Percentiles rank a stretch among this genome's conserved stretches.
Conservation (phyloP, 2,797 vertebrate species). For the Pseudotriccus pelzelni region DNA sequence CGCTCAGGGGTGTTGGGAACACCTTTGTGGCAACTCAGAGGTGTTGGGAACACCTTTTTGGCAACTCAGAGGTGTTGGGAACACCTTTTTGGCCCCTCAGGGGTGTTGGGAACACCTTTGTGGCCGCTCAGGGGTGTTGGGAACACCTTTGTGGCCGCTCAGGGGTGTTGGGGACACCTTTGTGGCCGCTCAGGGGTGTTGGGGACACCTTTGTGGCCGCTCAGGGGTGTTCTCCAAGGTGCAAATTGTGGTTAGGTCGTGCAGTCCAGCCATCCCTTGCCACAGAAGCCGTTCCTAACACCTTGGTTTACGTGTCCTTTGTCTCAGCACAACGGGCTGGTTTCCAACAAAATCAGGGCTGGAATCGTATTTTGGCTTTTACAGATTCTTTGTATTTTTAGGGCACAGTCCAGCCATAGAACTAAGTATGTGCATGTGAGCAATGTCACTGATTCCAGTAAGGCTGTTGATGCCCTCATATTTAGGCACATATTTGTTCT, state of each 20-base stretch:
- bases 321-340: not conserved
- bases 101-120: not conserved
- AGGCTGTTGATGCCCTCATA: not conserved
- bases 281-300: not conserved
- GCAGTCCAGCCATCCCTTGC: no score
- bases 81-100: no score
- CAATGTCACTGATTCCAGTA: not conserved
- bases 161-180: no score
- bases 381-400: not conserved
- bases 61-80: no score
- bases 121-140: no score
- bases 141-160: no score
- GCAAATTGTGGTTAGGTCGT: accelerated
- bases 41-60: no score
- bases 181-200: no score
- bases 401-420: not conserved
- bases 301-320: not conserved
- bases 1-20: no score
- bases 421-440: not conserved
- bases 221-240: no score
- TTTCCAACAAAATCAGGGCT: not conserved
- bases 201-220: no score
- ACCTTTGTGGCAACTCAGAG: no score
- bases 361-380: not conserved
- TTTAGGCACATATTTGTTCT: not conserved